Evolutionary conservation across 1,140 invertebrate species (phyloP).

Genomic region (Venturia canescens): DNA sequence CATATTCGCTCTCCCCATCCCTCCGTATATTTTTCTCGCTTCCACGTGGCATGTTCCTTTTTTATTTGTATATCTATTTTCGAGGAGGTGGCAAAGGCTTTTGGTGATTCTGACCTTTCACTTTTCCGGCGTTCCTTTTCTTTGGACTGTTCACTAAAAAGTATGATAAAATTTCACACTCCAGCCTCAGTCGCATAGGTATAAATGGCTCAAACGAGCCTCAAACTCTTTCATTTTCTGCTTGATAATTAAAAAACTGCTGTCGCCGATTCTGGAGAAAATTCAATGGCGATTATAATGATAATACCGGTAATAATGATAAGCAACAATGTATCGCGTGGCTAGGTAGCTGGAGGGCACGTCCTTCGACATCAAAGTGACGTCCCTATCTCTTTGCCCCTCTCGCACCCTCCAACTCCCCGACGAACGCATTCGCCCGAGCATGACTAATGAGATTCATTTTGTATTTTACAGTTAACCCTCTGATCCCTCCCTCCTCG

Average conservation of each 20-base stretch:
- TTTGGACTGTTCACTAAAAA: background rate
- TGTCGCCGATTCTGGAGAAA: background rate
- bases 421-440: constrained; percentile 64
- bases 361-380: constrained; percentile 76
- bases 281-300: constrained; percentile 28
- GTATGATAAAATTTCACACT: background rate
- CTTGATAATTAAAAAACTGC: constrained; percentile 36
- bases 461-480: constrained; percentile 68
- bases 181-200: background rate
- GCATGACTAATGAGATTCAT: constrained; percentile 77
- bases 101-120: background rate
- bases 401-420: constrained; percentile 21
- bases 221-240: background rate
- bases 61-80: constrained; percentile 26
- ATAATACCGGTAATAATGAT: constrained; percentile 20
- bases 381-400: constrained; percentile 52
- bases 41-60: background rate
- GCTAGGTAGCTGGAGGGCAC: constrained; percentile 62
- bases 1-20: constrained; percentile 23
- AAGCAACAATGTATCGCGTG: constrained; percentile 50
- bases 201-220: background rate
- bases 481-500: constrained; percentile 52
- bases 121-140: background rate
- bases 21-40: background rate
- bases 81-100: background rate